Evolutionary conservation across 1,140 invertebrate genomes (phyloP).

Genomic region (Phenacoccus solenopsis): DNA sequence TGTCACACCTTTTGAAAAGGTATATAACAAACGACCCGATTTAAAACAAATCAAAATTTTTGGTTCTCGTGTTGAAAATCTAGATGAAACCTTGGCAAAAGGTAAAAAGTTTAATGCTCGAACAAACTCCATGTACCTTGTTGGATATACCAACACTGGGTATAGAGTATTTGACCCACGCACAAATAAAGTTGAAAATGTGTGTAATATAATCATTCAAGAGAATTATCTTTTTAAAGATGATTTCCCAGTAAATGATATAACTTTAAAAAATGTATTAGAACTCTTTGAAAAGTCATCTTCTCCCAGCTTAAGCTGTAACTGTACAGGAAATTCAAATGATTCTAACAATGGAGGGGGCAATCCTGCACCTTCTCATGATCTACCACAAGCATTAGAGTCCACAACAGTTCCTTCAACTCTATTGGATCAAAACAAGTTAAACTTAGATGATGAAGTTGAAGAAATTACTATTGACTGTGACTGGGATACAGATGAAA

Average conservation of each 20-base stretch:
- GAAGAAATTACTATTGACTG: too few species aligned
- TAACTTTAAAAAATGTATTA: too few species aligned
- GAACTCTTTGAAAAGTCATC: too few species aligned
- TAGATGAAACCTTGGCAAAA: background rate
- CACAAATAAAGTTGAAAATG: background rate
- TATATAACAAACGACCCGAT: constrained; percentile 28
- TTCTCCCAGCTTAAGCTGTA: too few species aligned
- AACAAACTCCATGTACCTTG: background rate
- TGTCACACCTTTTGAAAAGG: constrained; percentile 29
- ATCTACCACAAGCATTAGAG: too few species aligned
- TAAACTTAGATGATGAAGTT: too few species aligned
- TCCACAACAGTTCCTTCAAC: too few species aligned
- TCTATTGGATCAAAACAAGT: too few species aligned
- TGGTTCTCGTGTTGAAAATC: constrained; percentile 27
- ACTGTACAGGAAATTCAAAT: too few species aligned
- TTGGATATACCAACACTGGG: background rate
- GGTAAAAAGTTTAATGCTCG: background rate
- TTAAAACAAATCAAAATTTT: constrained; percentile 30
- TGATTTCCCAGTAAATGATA: too few species aligned
- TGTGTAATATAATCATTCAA: background rate
- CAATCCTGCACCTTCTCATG: too few species aligned
- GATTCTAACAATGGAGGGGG: too few species aligned
- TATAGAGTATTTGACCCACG: background rate
- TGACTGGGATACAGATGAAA: background rate
- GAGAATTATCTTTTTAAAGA: background rate